Evolutionary conservation across 2,888 invertebrate genomes (phyloP), one percentile per base, ranked within the genome.

Genomic region (Eurois occulta): DNA sequence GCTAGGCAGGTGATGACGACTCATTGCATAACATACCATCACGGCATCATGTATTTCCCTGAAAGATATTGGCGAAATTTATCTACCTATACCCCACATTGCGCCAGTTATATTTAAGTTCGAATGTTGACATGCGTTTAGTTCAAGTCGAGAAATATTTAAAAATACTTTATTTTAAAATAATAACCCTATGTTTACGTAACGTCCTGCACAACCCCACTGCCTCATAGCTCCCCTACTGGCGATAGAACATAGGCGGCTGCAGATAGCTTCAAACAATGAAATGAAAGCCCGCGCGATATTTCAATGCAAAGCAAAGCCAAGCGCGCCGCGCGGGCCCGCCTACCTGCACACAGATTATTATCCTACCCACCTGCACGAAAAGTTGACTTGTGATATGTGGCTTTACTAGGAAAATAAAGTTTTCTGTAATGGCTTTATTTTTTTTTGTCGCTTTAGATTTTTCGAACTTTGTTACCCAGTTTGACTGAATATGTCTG

Each of bases 261-360:
- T 86, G 84, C 90, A 91, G 94, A 94, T 94, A 94, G 93, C 92
- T 94, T 93, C 94, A 94, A 94, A 95, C 95, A 95, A 94, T 95
- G 95, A 94, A 95, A 95, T 95, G 95, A 95, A 94, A 95, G 92
- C 92, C 90, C 84, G 84, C 65, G 73, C 92, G 93, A 94, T 94
- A 93, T 93, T 92, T 93, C 92, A 91, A 92, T 92, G 91, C 91
- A 89, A 89, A 88, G 86, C 84, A 88, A 86, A 86, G 80, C 85
- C 78, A 80, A 75, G 76, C 75, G 72, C 85, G 87, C 84, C 82
- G 77, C 81, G 77, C 74, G 80, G 83, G 74, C 78, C 83, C 87
- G 85, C 88, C 86, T 89, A 77, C 80, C 84, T 86, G 86, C 84
- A 80, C 79, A 69, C 70, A 76, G 86, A 72, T 79, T 77, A 85